Evolutionary conservation across 2,888 invertebrate genomes (phyloP).

Genomic region (Drosophila pseudotakahashii): DNA sequence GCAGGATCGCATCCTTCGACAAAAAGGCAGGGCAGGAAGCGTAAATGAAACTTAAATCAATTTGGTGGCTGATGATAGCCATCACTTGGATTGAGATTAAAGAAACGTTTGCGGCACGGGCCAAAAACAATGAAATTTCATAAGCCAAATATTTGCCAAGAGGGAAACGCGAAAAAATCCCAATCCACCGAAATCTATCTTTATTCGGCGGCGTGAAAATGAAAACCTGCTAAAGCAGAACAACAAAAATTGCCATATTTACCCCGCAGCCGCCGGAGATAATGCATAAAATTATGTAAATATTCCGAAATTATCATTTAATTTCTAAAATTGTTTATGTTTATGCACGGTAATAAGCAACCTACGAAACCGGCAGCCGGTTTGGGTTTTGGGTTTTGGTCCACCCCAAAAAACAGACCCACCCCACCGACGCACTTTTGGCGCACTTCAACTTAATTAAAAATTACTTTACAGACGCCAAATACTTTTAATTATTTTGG

Average conservation of each 20-base stretch:
- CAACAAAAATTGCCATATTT: slow-evolving; percentile 20
- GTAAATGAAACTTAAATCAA: slow-evolving; percentile 77
- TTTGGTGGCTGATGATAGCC: slow-evolving; percentile 68
- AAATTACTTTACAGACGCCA: slow-evolving; percentile 79
- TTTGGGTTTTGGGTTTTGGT: neutral
- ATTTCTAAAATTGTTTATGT: slow-evolving; percentile 77
- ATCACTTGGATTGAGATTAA: slow-evolving; percentile 69
- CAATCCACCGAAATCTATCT: slow-evolving; percentile 33
- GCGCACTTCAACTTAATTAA: slow-evolving; percentile 78
- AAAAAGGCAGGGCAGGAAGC: slow-evolving; percentile 56
- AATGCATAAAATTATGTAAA: slow-evolving; percentile 78
- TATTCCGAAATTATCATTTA: slow-evolving; percentile 74
- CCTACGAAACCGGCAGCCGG: slow-evolving; percentile 31
- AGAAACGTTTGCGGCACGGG: slow-evolving; percentile 17
- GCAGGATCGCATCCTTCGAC: slow-evolving; percentile 37
- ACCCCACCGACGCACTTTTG: slow-evolving; percentile 46
- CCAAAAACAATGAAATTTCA: slow-evolving; percentile 54
- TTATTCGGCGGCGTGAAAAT: slow-evolving; percentile 50
- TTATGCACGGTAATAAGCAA: slow-evolving; percentile 75
- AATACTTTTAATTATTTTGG: slow-evolving; percentile 79
- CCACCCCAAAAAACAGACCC: neutral
- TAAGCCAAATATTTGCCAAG: slow-evolving; percentile 62
- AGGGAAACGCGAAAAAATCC: slow-evolving; percentile 1
- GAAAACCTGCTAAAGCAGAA: slow-evolving; percentile 38
- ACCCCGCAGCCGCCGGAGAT: slow-evolving; percentile 47